These are phyloP conservation scores for Panorpa germanica DNA, from an alignment of 2,888 invertebrate species.

Conservation along the genomic window DNA sequence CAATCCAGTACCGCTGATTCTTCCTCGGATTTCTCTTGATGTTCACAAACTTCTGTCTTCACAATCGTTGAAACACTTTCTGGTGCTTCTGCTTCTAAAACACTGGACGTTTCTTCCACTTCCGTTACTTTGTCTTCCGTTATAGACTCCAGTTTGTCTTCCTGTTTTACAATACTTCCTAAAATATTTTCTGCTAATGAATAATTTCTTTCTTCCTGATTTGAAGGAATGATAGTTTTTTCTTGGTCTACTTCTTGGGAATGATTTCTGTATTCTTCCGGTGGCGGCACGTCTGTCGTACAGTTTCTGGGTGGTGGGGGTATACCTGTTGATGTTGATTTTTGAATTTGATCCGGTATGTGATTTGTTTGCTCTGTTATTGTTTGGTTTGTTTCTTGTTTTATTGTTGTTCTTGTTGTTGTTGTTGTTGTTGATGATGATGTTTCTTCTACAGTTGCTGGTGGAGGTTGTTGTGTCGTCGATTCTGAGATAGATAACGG, in stretches of 20 bases:
- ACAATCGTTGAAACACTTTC: no score
- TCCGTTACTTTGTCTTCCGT: constrained; percentile 33
- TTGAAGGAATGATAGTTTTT: constrained; percentile 1
- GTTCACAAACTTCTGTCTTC: constrained; percentile 9
- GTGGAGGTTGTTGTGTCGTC: constrained; percentile 14
- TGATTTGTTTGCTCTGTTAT: background rate
- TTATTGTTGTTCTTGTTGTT: constrained; percentile 17
- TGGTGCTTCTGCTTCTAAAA: constrained; percentile 18
- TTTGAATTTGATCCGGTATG: background rate
- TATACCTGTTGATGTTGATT: background rate
- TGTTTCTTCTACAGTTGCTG: constrained; percentile 11
- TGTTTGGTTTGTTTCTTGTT: constrained; percentile 6
- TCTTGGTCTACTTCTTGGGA: constrained; percentile 1
- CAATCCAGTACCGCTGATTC: constrained; percentile 46
- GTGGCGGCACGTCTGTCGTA: no score
- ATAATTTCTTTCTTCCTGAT: constrained; percentile 8
- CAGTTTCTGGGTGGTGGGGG: no score
- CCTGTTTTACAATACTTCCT: constrained; percentile 11
- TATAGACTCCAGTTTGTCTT: constrained; percentile 26
- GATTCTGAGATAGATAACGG: constrained; percentile 21
- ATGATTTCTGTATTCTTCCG: no score
- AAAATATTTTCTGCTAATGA: constrained; percentile 13
- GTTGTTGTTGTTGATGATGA: constrained; percentile 16
- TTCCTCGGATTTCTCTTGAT: constrained; percentile 9
- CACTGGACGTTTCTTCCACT: constrained; percentile 12